A percentile compares a stretch with the other conserved stretches of the same genome.
These are phyloP conservation scores for Samia ricini DNA, from an alignment of 1,140 invertebrate species.

Conservation along the genomic window DNA sequence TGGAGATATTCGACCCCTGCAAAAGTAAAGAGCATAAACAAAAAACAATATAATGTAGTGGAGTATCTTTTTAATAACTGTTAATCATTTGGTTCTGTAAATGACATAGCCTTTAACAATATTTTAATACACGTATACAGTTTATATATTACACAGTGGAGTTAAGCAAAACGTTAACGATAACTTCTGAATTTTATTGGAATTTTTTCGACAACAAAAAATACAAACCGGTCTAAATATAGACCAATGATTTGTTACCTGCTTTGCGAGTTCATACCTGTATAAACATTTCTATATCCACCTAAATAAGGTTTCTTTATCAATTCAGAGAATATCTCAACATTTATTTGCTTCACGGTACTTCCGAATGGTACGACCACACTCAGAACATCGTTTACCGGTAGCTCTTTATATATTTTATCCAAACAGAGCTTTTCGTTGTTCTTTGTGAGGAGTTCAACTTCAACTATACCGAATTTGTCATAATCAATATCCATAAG, in stretches of 20 bases:
- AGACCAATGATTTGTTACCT: background rate
- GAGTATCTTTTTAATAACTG: no score
- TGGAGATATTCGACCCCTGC: conserved; percentile 78
- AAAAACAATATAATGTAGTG: no score
- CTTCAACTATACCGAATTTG: conserved; percentile 69
- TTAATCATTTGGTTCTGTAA: no score
- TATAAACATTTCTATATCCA: conserved; percentile 79
- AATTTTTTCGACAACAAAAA: no score
- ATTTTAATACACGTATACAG: background rate
- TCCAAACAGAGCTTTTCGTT: conserved; percentile 63
- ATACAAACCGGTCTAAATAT: background rate
- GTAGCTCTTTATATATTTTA: conserved; percentile 66
- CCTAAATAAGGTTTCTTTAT: conserved; percentile 82
- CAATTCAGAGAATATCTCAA: conserved; percentile 77
- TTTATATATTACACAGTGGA: background rate
- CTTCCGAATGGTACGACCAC: conserved; percentile 72
- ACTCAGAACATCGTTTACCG: conserved; percentile 77
- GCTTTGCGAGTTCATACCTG: conserved; percentile 43
- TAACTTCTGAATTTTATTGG: no score
- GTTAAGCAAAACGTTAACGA: no score
- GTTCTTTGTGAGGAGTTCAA: conserved; percentile 69
- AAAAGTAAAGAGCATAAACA: conserved; percentile 16
- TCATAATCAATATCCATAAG: conserved; percentile 70
- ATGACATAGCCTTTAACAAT: background rate
- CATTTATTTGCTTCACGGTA: conserved; percentile 75